These are phyloP conservation scores for Lipotes vexillifer DNA, from an alignment of 2,113 vertebrate genomes.

Conservation along the genomic window DNA sequence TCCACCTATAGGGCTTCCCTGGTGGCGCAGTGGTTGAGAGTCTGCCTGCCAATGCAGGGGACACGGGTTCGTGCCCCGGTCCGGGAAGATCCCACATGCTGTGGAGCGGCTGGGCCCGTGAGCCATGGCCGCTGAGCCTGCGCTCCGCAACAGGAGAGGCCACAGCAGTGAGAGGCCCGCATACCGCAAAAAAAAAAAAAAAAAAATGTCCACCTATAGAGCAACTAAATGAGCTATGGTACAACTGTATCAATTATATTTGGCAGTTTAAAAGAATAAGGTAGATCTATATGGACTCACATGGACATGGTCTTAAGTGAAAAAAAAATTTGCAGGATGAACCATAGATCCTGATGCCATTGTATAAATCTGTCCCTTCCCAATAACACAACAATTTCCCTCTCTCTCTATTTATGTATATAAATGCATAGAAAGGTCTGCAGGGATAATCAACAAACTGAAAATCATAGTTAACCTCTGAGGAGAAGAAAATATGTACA, in stretches of 20 bases:
- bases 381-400: background rate
- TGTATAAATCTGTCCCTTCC: background rate
- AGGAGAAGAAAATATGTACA: background rate
- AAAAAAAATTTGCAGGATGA: background rate
- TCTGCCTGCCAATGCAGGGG: no score
- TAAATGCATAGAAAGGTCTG: background rate
- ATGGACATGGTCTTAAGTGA: background rate
- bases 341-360: background rate
- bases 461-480: background rate
- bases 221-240: background rate
- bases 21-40: no score
- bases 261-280: background rate
- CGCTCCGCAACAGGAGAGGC: no score
- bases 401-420: background rate
- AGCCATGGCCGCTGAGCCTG: no score
- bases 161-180: no score
- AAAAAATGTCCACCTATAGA: background rate
- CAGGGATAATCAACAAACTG: conserved; percentile 10
- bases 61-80: no score
- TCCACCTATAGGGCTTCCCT: background rate
- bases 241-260: background rate
- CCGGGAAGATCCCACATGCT: no score
- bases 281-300: background rate
- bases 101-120: no score
- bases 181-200: no score